Conservation (phyloP, 2,888 invertebrate genomes). For the Spilarctia lutea region DNA sequence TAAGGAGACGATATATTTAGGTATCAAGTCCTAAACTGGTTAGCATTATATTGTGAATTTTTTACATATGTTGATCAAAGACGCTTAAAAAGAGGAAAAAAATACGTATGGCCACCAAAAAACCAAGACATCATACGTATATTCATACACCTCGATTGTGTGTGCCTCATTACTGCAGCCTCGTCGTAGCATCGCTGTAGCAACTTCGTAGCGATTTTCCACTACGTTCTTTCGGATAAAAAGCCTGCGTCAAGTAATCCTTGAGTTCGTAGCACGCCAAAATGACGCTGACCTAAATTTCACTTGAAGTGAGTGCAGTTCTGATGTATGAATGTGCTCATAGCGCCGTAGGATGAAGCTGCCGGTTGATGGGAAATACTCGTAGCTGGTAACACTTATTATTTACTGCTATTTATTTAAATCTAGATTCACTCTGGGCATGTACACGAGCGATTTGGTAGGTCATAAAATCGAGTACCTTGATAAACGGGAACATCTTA, state of each 20-base stretch:
- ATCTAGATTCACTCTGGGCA: not conserved
- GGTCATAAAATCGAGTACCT: too few relatives aligned
- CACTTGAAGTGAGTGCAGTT: constrained; percentile 34
- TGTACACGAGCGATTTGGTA: not conserved
- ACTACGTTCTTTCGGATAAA: constrained; percentile 4
- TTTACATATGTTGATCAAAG: too few relatives aligned
- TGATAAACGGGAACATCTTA: too few relatives aligned
- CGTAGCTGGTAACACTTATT: constrained; percentile 1
- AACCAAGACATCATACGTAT: too few relatives aligned
- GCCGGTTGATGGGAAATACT: not conserved
- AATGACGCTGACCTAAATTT: constrained; percentile 44
- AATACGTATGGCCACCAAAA: too few relatives aligned
- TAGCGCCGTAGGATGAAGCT: constrained; percentile 9
- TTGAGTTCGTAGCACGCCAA: constrained; percentile 15
- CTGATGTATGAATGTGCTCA: constrained; percentile 16
- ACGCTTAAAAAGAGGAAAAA: too few relatives aligned
- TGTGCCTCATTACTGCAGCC: not conserved
- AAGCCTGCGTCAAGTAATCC: constrained; percentile 5
- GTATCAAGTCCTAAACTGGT: too few relatives aligned
- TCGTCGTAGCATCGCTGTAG: constrained; percentile 10
- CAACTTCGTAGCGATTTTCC: constrained; percentile 7
- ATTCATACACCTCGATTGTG: not conserved
- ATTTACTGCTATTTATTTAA: not conserved
- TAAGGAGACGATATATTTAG: too few relatives aligned
- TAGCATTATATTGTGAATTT: too few relatives aligned